Conservation (phyloP, 53 echinoderm and acorn worm genomes). For the Patiria pectinifera region DNA sequence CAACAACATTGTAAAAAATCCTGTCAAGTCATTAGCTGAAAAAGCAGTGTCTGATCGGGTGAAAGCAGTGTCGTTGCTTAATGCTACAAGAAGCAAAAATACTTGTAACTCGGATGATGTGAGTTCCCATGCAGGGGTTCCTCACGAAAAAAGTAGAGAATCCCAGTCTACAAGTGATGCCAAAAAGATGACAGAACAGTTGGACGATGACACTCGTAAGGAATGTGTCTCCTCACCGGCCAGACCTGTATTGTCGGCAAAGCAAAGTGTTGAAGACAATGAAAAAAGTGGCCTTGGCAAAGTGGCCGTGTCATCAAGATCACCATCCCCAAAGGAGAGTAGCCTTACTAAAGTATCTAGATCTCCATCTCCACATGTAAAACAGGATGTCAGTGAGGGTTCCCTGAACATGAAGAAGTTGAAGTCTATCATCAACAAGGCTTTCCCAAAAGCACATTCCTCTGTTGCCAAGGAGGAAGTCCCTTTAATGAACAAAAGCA, state of each 20-base stretch:
- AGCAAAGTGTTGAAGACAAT: constrained; percentile 10
- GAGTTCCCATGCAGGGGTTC: constrained; percentile 12
- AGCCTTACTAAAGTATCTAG: background rate
- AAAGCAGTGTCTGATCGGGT: background rate
- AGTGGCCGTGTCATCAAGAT: background rate
- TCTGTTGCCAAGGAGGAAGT: constrained; percentile 26
- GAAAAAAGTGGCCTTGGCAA: background rate
- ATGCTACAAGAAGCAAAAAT: background rate
- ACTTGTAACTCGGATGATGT: background rate
- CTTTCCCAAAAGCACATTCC: constrained; percentile 21
- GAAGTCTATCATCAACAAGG: constrained; percentile 44
- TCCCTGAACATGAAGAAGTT: constrained; percentile 18
- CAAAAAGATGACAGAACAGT: background rate
- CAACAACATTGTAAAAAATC: background rate
- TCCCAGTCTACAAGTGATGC: background rate
- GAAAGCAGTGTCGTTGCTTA: background rate
- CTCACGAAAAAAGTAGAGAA: constrained; percentile 5
- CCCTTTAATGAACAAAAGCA: background rate
- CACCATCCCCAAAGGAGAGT: background rate
- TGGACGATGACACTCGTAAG: constrained; percentile 25
- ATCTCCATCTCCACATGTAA: constrained; percentile 27
- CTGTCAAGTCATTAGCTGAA: background rate
- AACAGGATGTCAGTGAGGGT: constrained; percentile 11
- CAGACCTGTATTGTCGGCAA: constrained; percentile 8
- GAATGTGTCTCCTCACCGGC: constrained; percentile 23